A percentile compares a stretch with the other conserved stretches of the same genome.
These are phyloP conservation scores for Phaedon cochleariae DNA, from an alignment of 2,888 invertebrate species.

Conservation along the genomic window DNA sequence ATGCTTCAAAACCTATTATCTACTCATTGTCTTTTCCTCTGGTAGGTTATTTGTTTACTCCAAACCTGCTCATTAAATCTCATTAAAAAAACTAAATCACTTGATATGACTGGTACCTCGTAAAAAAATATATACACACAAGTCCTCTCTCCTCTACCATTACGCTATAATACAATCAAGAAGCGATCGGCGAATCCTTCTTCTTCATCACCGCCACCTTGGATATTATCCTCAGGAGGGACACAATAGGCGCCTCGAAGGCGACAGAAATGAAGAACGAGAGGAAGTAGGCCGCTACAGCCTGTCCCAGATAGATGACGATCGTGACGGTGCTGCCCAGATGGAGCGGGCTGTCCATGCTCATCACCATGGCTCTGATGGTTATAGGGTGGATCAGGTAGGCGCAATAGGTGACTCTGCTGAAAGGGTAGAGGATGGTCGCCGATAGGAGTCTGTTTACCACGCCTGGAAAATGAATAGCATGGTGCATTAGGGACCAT, in stretches of 20 bases:
- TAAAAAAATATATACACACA: background rate
- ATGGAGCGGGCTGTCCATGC: conserved; percentile 83
- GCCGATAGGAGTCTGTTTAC: conserved; percentile 78
- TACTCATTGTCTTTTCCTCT: background rate
- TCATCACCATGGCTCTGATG: conserved; percentile 81
- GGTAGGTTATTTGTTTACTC: background rate
- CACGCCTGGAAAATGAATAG: conserved; percentile 63
- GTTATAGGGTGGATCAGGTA: conserved; percentile 86
- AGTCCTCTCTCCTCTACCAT: background rate
- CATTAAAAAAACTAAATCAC: too few relatives aligned
- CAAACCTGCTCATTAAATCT: background rate
- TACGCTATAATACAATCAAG: background rate
- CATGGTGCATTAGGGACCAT: background rate
- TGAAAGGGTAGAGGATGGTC: conserved; percentile 83
- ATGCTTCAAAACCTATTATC: background rate
- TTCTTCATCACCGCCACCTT: conserved; percentile 49
- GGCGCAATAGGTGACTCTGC: conserved; percentile 86
- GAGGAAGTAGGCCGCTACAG: conserved; percentile 79
- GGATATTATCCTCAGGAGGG: conserved; percentile 73
- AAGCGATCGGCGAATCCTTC: background rate
- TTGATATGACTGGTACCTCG: background rate
- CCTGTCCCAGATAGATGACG: conserved; percentile 81
- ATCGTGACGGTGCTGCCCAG: conserved; percentile 80
- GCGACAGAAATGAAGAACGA: conserved; percentile 82
- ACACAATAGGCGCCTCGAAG: conserved; percentile 86